phyloP scores from a whole-genome alignment of 1,140 invertebrate species.

The Cydia fagiglandana region DNA sequence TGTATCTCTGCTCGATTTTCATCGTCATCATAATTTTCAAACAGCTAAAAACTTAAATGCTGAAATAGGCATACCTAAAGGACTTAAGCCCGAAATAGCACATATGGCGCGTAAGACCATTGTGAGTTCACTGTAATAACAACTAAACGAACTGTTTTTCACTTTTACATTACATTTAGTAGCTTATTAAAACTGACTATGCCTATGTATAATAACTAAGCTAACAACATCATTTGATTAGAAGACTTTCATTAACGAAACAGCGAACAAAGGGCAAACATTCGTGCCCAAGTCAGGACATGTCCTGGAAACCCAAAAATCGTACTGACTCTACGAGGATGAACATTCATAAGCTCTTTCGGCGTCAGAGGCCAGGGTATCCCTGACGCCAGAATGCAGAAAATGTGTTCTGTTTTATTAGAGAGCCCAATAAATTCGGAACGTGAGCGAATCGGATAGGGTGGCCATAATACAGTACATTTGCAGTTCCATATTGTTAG shows the following conservation, averaged over 20 bases:
- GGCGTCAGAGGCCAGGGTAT: constrained; percentile 10
- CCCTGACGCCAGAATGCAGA: constrained; percentile 51
- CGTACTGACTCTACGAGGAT: background rate
- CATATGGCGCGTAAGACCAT: no score
- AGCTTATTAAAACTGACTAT: background rate
- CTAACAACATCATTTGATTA: constrained; percentile 2
- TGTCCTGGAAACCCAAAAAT: background rate
- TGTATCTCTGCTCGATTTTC: no score
- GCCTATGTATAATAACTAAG: background rate
- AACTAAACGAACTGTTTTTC: no score
- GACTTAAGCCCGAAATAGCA: no score
- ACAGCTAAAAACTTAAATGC: no score
- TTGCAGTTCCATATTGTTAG: background rate
- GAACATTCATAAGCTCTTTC: constrained; percentile 9
- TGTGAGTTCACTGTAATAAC: no score
- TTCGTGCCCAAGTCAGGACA: constrained; percentile 35
- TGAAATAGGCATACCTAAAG: no score
- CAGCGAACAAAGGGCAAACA: constrained; percentile 40
- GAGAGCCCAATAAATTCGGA: constrained; percentile 63
- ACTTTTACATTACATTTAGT: no score
- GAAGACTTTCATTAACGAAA: constrained; percentile 16
- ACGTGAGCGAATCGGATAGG: constrained; percentile 55
- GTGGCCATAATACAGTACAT: constrained; percentile 28
- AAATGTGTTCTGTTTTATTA: constrained; percentile 69
- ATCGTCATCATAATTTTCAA: no score